A percentile compares a stretch with the other conserved stretches of the same genome.
Evolutionary conservation across 2,113 vertebrate species (phyloP).

Genomic region (Pangasianodon hypophthalmus): DNA sequence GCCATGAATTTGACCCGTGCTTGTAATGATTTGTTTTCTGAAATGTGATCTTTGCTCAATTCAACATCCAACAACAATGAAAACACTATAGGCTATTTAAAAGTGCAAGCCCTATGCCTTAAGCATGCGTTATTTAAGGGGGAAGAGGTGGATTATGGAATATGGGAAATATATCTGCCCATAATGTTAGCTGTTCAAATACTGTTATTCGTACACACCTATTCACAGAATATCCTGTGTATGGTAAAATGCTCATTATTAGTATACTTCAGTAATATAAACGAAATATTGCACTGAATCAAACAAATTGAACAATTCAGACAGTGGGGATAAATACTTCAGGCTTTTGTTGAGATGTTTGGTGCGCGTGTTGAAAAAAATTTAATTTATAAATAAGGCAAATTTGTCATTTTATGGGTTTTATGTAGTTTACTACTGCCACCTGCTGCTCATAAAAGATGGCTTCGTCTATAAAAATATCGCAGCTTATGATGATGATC

Average conservation of each 20-base stretch:
- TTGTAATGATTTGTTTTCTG: background rate
- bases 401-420: background rate
- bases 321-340: background rate
- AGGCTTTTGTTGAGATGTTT: background rate
- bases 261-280: background rate
- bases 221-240: background rate
- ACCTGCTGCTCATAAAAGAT: constrained; percentile 17
- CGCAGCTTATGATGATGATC: too few species aligned
- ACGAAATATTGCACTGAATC: background rate
- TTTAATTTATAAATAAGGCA: background rate
- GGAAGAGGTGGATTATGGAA: background rate
- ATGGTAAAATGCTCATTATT: background rate
- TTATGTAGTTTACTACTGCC: constrained; percentile 42
- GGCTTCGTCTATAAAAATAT: background rate
- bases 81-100: background rate
- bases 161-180: constrained; percentile 1
- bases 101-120: background rate
- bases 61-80: background rate
- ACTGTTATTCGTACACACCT: background rate
- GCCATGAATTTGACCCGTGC: background rate
- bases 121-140: background rate
- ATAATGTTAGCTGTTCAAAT: too few species aligned
- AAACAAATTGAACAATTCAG: background rate
- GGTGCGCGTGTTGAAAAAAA: background rate
- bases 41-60: background rate